Base-by-base conservation (phyloP, 1,140 invertebrate species). In the Calycopis cecrops region DNA sequence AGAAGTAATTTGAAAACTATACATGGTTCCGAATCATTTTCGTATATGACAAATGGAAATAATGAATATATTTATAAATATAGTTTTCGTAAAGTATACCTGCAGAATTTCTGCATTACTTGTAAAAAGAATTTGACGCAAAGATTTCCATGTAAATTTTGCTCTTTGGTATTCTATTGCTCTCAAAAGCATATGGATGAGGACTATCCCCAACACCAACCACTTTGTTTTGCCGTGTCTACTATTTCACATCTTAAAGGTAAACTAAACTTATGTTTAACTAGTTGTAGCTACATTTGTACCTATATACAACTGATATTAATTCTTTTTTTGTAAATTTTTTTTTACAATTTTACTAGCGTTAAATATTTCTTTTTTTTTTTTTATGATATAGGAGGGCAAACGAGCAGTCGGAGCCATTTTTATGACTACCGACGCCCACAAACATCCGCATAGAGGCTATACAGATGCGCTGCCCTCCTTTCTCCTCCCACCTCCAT, bases 21-120 rank as follows among this genome's bases (percentile, higher is more conserved):
- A 61, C 68, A 71, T 37, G 52, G 55, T 18, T 47, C 67, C 11
- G 72, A 76, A 53, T 60, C 67, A 1, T 69, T 69, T 62, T 72
- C 66, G 0, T 72, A 70, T 21, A 56, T 73, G 44, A 68, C 63
- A 1, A 76, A 73, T 59, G 71, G 73, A 34, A 80, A 83, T 50
- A 78, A 80, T 35, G 84, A 88, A 59, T 87, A 80, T 55, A 71
- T 88, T 18, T 88, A 88, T 59, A 88, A 88, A 56, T 88, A 88
- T 49, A 88, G 77, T 69, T 88, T 88, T 64, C 72, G 87, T 33
- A 88, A 80, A 56, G 87, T 88, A 2, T 88, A 85, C 52, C 67
- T 88, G 12, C 74, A 80, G 28, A 87, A 70, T 59, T 58, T 69
- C 6, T 88, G 87, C 55, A 78, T 87, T 38, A 68, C 85, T n/a